Conservation (phyloP, 2,888 invertebrate species). For the Dryococelus australis region DNA sequence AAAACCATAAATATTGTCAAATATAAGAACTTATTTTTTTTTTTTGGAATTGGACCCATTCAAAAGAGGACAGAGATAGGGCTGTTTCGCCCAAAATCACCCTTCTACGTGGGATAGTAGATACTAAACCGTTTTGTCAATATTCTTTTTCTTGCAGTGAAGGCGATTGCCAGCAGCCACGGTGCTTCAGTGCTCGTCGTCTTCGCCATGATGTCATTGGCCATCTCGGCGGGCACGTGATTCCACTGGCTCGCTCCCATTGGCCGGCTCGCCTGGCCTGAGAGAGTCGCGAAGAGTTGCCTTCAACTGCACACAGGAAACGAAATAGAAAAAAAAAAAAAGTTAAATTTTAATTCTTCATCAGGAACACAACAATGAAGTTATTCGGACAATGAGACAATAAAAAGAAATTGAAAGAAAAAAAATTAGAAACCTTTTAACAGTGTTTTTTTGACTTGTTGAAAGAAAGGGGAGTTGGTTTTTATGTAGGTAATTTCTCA, state of each 20-base stretch:
- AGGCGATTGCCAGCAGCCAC: conserved; percentile 37
- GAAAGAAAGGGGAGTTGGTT: not conserved
- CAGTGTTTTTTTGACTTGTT: not conserved
- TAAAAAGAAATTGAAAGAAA: not conserved
- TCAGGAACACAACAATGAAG: not conserved
- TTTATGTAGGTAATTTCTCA: not conserved
- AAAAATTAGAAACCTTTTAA: not conserved
- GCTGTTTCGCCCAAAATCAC: no score
- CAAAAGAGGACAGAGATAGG: no score
- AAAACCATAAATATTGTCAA: no score
- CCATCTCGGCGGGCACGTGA: conserved; percentile 39
- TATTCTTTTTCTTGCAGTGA: conserved; percentile 32
- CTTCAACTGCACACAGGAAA: not conserved
- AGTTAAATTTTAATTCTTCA: not conserved
- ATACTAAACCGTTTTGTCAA: no score
- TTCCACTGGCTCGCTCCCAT: conserved; percentile 22
- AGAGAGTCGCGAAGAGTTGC: not conserved
- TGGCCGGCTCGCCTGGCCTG: not conserved
- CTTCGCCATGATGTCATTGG: conserved; percentile 36
- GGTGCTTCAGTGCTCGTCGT: conserved; percentile 39
- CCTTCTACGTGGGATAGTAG: no score
- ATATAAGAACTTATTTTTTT: no score
- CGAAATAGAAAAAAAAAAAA: not conserved
- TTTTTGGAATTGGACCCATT: no score
- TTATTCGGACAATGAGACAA: not conserved